These are phyloP conservation scores for Oncorhynchus mykiss DNA, from an alignment of 2,113 vertebrate genomes.

Conservation along the genomic window DNA sequence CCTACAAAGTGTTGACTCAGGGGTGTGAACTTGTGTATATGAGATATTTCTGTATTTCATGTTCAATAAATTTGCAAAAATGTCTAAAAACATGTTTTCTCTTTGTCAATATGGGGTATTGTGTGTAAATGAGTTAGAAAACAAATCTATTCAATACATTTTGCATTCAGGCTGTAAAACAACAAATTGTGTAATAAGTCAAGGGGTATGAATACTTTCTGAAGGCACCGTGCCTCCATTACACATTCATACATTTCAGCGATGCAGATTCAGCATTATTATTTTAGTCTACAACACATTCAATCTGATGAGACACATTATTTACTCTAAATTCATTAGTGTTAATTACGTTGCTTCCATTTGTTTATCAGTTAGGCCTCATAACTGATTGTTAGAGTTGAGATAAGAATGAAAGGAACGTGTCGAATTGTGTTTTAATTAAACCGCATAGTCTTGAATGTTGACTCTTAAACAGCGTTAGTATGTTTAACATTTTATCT, in stretches of 20 bases:
- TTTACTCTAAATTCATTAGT: constrained; percentile 39
- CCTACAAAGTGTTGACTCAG: too few relatives aligned
- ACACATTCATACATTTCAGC: constrained; percentile 15
- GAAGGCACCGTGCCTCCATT: not conserved
- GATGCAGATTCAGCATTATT: constrained; percentile 28
- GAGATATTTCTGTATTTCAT: too few relatives aligned
- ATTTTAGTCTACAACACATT: not conserved
- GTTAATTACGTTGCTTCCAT: constrained; percentile 26
- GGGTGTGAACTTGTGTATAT: too few relatives aligned
- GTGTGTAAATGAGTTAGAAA: too few relatives aligned
- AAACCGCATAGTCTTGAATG: constrained; percentile 34
- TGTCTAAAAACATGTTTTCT: too few relatives aligned
- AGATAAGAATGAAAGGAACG: constrained; percentile 38
- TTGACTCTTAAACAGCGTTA: constrained; percentile 17
- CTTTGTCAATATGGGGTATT: too few relatives aligned
- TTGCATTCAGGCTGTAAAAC: too few relatives aligned
- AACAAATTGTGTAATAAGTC: too few relatives aligned
- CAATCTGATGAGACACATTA: constrained; percentile 7
- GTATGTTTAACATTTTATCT: constrained; percentile 45
- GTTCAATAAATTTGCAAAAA: too few relatives aligned
- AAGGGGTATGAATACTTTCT: too few relatives aligned
- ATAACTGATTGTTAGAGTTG: constrained; percentile 34
- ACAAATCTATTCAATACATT: too few relatives aligned
- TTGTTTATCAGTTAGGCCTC: constrained; percentile 32
- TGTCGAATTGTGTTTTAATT: constrained; percentile 48